These are phyloP conservation scores for Hypsopygia costalis DNA, from an alignment of 2,888 invertebrate species.

Conservation along the genomic window DNA sequence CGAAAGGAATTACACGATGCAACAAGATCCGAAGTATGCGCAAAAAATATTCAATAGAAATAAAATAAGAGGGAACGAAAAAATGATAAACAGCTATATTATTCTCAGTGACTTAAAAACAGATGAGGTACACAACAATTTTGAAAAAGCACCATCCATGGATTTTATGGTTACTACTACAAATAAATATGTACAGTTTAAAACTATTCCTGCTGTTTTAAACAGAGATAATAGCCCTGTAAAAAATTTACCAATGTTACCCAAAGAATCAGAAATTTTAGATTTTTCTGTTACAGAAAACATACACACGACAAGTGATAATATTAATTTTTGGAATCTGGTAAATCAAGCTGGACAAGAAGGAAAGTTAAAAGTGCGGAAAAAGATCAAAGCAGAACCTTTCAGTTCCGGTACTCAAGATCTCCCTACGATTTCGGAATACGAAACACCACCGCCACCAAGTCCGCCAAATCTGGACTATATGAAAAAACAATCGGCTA, in stretches of 20 bases:
- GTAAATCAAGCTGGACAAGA: constrained; percentile 25
- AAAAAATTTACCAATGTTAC: constrained; percentile 10
- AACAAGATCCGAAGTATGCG: constrained; percentile 38
- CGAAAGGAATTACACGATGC: constrained; percentile 53
- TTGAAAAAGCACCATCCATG: constrained; percentile 32
- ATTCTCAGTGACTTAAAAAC: constrained; percentile 50
- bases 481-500: constrained; percentile 23
- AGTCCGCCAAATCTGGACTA: constrained; percentile 19
- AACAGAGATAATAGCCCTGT: no score
- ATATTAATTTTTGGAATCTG: constrained; percentile 42
- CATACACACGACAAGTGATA: constrained; percentile 17
- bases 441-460: constrained; percentile 55
- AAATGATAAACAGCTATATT: constrained; percentile 39
- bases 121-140: constrained; percentile 42
- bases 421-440: constrained; percentile 39
- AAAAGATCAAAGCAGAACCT: constrained; percentile 18
- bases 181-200: no score
- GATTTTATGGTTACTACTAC: not conserved
- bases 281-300: constrained; percentile 24
- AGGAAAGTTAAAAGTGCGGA: constrained; percentile 26
- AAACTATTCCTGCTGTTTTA: no score
- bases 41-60: constrained; percentile 51
- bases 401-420: constrained; percentile 25
- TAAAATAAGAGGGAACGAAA: constrained; percentile 36
- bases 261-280: constrained; percentile 36